phyloP scores from a whole-genome alignment of 1,140 invertebrate genomes.

The Cyclina sinensis region DNA sequence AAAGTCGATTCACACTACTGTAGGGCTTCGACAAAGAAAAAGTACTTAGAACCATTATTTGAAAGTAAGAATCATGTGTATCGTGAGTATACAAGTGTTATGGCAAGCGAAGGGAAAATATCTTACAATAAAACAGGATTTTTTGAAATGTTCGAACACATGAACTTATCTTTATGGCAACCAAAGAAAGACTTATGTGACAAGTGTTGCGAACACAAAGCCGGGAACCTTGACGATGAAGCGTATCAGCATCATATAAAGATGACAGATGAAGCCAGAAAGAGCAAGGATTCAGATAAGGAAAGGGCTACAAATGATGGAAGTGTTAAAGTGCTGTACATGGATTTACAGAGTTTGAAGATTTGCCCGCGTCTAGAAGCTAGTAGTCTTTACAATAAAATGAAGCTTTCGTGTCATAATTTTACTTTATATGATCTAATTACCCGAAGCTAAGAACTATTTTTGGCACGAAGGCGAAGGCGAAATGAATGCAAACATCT shows the following conservation, averaged over 20 bases:
- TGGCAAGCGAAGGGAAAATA: not conserved
- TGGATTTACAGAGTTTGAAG: constrained; percentile 35
- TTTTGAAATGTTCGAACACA: constrained; percentile 28
- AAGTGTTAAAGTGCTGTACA: constrained; percentile 22
- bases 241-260: constrained; percentile 10
- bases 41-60: constrained; percentile 49
- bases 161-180: constrained; percentile 40
- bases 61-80: constrained; percentile 18
- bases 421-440: constrained; percentile 21
- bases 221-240: constrained; percentile 18
- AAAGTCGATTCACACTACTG: constrained; percentile 34
- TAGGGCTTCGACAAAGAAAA: constrained; percentile 4
- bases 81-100: not conserved
- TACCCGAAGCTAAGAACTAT: constrained; percentile 2
- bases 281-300: constrained; percentile 4
- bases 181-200: constrained; percentile 43
- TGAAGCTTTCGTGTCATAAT: constrained; percentile 45
- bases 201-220: constrained; percentile 37
- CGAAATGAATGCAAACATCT: constrained; percentile 24
- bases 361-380: constrained; percentile 15
- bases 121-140: constrained; percentile 35
- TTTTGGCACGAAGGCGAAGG: constrained; percentile 50
- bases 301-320: constrained; percentile 16
- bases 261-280: constrained; percentile 44
- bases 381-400: constrained; percentile 42